Evolutionary conservation across 2,888 invertebrate species (phyloP).

Genomic region (Seladonia tumulorum): DNA sequence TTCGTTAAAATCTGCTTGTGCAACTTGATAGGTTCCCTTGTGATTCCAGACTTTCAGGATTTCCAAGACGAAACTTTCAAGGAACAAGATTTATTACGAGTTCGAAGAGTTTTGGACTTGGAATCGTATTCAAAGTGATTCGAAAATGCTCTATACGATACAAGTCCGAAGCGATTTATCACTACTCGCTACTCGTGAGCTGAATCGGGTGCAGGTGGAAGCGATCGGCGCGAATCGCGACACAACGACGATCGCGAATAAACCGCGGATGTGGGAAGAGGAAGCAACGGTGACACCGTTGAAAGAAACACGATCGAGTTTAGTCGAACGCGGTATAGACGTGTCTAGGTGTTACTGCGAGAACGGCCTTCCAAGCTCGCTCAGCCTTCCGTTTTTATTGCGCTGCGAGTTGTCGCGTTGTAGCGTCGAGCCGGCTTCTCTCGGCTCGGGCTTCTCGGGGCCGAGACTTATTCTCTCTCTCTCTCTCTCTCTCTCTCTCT

Average conservation of each 20-base stretch:
- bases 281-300: slow-evolving; percentile 27
- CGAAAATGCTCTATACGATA: no score
- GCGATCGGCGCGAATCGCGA: slow-evolving; percentile 11
- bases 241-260: slow-evolving; percentile 44
- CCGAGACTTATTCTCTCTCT: neutral
- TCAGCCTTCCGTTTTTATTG: slow-evolving; percentile 78
- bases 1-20: neutral
- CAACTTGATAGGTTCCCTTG: neutral
- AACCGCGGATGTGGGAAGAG: slow-evolving; percentile 33
- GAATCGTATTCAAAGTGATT: no score
- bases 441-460: neutral
- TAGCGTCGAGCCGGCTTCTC: neutral
- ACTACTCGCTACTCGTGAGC: no score
- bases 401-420: slow-evolving; percentile 63
- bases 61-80: neutral
- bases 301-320: slow-evolving; percentile 53
- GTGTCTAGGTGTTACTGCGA: slow-evolving; percentile 66
- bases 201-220: neutral
- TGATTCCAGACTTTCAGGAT: no score
- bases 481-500: neutral
- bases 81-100: neutral
- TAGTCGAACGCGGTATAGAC: slow-evolving; percentile 61
- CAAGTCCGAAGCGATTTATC: no score
- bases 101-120: no score
- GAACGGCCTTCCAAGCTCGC: slow-evolving; percentile 71